Percentiles rank a stretch among this genome's conserved stretches.
Conservation (phyloP, 2,113 vertebrate genomes). For the Halichoerus grypus region DNA sequence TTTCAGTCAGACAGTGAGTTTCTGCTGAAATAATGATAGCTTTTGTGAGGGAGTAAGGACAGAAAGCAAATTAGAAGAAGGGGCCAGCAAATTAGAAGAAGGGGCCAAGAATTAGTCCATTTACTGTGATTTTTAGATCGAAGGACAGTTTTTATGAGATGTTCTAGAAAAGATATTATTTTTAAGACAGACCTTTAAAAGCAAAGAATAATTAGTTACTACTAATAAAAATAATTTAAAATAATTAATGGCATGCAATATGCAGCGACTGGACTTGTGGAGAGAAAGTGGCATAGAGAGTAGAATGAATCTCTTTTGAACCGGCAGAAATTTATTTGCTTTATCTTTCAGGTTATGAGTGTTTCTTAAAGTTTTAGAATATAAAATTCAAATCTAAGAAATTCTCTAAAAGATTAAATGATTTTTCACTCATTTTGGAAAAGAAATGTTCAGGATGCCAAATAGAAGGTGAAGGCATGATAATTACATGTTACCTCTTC, state of each 20-base stretch:
- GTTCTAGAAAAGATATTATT: conserved; percentile 38
- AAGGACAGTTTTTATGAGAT: conserved; percentile 48
- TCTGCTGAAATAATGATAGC: not conserved
- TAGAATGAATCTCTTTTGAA: not conserved
- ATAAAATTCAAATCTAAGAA: not conserved
- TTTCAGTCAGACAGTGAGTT: not conserved
- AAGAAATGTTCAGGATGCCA: conserved; percentile 36
- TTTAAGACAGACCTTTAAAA: conserved; percentile 61
- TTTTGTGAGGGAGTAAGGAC: not conserved
- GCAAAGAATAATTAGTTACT: conserved; percentile 30
- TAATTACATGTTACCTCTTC: conserved; percentile 45
- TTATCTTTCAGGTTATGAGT: conserved; percentile 53
- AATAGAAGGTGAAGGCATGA: not conserved
- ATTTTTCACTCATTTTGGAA: not conserved
- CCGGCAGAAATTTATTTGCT: not conserved
- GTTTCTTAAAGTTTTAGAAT: not conserved
- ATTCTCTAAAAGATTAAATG: conserved; percentile 8
- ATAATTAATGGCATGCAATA: conserved; percentile 38
- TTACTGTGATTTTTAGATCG: conserved; percentile 35
- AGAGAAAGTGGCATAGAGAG: not conserved
- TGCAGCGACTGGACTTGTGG: not conserved
- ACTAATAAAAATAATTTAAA: not conserved
- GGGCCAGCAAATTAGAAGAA: conserved; percentile 28
- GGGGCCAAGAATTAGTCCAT: conserved; percentile 52
- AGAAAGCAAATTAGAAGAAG: conserved; percentile 31